These are phyloP conservation scores for Babylonia areolata DNA, from an alignment of 1,140 invertebrate species.

Conservation along the genomic window DNA sequence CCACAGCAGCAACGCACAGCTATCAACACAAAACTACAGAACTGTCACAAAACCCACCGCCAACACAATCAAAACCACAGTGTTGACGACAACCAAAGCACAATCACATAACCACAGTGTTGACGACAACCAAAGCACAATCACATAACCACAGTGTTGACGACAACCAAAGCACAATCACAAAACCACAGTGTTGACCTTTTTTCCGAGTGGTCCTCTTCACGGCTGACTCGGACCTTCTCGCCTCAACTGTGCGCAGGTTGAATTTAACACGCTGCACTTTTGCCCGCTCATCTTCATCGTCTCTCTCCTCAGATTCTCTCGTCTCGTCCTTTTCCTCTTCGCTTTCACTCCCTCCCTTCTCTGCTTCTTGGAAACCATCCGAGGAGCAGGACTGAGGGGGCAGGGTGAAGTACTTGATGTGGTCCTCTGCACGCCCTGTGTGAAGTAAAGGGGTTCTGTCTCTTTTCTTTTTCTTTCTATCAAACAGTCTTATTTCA, in stretches of 20 bases:
- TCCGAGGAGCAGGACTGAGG: not conserved
- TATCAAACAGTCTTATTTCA: too few relatives aligned
- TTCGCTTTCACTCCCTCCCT: slow-evolving; percentile 32
- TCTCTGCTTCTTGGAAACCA: slow-evolving; percentile 22
- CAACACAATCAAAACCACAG: too few relatives aligned
- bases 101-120: too few relatives aligned
- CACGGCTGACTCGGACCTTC: not conserved
- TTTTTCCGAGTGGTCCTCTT: not conserved
- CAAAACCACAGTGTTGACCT: not conserved
- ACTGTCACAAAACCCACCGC: too few relatives aligned
- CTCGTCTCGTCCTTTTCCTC: slow-evolving; percentile 29
- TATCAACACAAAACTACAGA: too few relatives aligned
- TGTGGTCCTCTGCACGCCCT: not conserved
- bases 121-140: too few relatives aligned
- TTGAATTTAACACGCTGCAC: slow-evolving; percentile 16
- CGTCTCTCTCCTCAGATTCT: slow-evolving; percentile 28
- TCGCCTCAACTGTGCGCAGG: not conserved
- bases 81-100: too few relatives aligned
- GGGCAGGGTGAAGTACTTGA: not conserved
- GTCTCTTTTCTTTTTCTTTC: too few relatives aligned
- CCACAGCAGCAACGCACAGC: too few relatives aligned
- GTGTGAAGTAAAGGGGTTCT: too few relatives aligned
- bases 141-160: not conserved
- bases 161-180: not conserved
- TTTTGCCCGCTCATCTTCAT: slow-evolving; percentile 41